Evolutionary conservation across 2,113 vertebrate species (phyloP).

Genomic region (Percina caprodes): DNA sequence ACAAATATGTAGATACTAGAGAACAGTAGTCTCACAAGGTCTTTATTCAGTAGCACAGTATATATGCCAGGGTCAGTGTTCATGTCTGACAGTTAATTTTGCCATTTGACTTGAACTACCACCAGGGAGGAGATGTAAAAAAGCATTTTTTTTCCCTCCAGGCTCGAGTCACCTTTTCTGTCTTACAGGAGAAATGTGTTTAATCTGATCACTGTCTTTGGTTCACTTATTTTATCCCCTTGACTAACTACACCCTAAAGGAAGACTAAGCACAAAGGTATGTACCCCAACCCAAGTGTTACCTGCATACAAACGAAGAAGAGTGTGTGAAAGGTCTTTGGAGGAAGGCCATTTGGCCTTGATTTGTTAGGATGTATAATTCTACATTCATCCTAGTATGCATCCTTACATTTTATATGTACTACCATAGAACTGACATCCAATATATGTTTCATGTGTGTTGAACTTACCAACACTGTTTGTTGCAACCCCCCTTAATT

Average conservation of each 20-base stretch:
- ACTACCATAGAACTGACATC: background rate
- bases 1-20: slow-evolving; percentile 30
- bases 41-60: background rate
- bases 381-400: background rate
- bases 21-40: background rate
- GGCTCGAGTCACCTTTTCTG: slow-evolving; percentile 24
- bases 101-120: slow-evolving; percentile 18
- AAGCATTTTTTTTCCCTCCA: background rate
- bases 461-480: background rate
- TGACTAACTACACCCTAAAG: slow-evolving; percentile 41
- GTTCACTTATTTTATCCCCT: slow-evolving; percentile 36
- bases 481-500: too few relatives aligned
- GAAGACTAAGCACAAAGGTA: slow-evolving; percentile 31
- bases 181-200: slow-evolving; percentile 31
- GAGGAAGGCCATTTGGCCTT: slow-evolving; percentile 1
- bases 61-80: background rate
- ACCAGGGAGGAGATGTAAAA: slow-evolving; percentile 12
- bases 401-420: background rate
- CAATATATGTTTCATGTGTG: background rate
- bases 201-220: slow-evolving; percentile 35
- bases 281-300: slow-evolving; percentile 3
- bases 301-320: slow-evolving; percentile 46
- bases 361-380: slow-evolving; percentile 9
- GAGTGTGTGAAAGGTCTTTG: slow-evolving; percentile 1
- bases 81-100: background rate